Evolutionary conservation across 2,113 vertebrate species (phyloP), one percentile per base, ranked within the genome.

Genomic region (Laterallus jamaicensis): DNA sequence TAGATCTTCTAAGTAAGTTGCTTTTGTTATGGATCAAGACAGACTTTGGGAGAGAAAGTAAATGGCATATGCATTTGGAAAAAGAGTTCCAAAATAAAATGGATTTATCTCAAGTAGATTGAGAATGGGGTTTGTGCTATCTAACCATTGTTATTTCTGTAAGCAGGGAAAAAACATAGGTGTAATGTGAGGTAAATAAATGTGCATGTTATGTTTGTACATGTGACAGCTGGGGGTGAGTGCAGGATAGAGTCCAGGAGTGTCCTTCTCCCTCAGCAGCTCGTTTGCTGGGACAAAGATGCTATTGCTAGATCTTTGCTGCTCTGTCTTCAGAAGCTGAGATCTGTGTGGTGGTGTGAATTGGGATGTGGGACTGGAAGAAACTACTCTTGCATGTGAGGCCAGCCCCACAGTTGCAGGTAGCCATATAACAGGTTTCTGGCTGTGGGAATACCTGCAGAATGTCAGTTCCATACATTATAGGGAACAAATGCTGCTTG

Each of bases 381-480:
- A 60, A 42, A 15, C n/a, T 6, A 21, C 20, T 55, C 60, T 7
- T 16, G 56, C 42, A 17, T 11, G 9, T 24, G 28, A 59, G 44
- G 15, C 29, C 31, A 66, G 16, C 11, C 44, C 12, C 7, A 66
- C 44, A 22, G 22, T 67, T 60, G 3, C 19, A 59, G 56, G 31
- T 55, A 74, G 31, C 44, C 8, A 0, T 31, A 2, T 15, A 60
- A 32, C 3, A 49, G 21, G 9, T 47, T 54, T n/a, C n/a, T 56
- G 77, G 7, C 44, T 28, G 35, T n/a, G 55, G 44, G 59, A 49
- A 12, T 21, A 15, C 10, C 60, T 62, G 6, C 16, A 21, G 28
- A 52, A 47, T 31, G 47, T 7, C 9, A 73, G 32, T 60, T 31
- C 54, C 1, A 0, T 62, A 26, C 16, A 22, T 42, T 2, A 1